Conservation (phyloP, 2,888 invertebrate species). For the Drosophila imparisetae region DNA sequence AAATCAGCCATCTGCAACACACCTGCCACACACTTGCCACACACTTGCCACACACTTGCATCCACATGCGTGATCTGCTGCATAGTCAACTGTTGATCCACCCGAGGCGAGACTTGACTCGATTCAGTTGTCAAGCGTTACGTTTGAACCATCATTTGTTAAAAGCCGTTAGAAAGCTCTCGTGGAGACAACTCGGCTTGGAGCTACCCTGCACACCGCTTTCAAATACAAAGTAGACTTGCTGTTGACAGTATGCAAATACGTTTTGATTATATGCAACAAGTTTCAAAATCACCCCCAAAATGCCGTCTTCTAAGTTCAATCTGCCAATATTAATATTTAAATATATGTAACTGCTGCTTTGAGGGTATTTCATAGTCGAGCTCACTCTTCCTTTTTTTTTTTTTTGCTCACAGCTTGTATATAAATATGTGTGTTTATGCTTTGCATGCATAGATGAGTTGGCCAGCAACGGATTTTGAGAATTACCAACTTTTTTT, state of each 20-base stretch:
- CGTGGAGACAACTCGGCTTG: neutral
- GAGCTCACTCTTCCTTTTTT: neutral
- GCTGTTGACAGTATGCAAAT: neutral
- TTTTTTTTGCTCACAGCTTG: neutral
- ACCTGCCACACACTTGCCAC: neutral
- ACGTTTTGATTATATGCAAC: neutral
- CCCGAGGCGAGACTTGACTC: neutral
- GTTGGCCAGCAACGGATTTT: neutral
- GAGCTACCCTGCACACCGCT: neutral
- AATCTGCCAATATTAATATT: neutral
- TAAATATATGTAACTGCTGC: neutral
- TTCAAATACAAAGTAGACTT: neutral
- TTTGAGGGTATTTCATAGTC: neutral
- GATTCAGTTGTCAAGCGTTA: neutral
- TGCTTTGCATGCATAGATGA: neutral
- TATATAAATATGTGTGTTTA: neutral
- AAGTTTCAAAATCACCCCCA: neutral
- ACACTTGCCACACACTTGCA: neutral
- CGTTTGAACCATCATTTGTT: neutral
- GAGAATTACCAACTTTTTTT: neutral
- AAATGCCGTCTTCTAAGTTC: neutral
- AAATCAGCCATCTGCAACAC: neutral
- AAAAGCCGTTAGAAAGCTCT: neutral
- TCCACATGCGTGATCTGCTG: neutral
- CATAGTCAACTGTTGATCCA: neutral